Base-by-base conservation (phyloP, 2,888 invertebrate genomes). In the Hypercompe scribonia region DNA sequence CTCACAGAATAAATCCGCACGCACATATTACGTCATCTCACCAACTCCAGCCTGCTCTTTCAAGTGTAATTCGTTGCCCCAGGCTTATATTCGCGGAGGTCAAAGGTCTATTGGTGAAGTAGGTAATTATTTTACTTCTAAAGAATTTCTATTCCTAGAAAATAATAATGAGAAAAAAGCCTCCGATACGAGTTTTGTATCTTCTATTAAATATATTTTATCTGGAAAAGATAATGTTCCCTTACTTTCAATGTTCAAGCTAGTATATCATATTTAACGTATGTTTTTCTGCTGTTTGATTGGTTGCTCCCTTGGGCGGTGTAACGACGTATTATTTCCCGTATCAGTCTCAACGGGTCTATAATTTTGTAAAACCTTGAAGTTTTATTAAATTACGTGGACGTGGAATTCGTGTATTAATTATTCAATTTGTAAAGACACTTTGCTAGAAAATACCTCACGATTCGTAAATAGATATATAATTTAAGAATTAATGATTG, bases 281-380 rank as follows among this genome's bases (percentile, higher is more conserved):
- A 68, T 31, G 36, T n/a, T 69, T 68, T 61, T 63, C 61, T 69
- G 31, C 69, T 28, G 50, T 54, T 69, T 69, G 69, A 69, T 69
- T 42, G 61, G 69, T 69, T 21, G 39, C 61, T 42, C 69, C 24
- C 24, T 65, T 13, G 80, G 73, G 80, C 73, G 7, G 39, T 68
- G 69, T 71, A 70, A 68, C 63, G 54, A 70, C 71, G 70, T 74
- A 74, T 71, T 74, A 70, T 74, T 74, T 71, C 70, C 67, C 74
- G 68, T 39, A 58, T 64, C 67, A 63, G 36, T 70, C 70, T 70
- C 73, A 31, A 50, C n/a, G 70, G 74, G 68, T 70, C 70, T 54
- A 74, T 70, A 74, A 70, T 67, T 74, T 74, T 74, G 67, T 74
- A 66, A 74, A 74, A 63, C 36, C 33, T 46, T 63, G 64, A 63